Evolutionary conservation across 2,888 invertebrate species (phyloP).

Genomic region (Odontocolon sp.): DNA sequence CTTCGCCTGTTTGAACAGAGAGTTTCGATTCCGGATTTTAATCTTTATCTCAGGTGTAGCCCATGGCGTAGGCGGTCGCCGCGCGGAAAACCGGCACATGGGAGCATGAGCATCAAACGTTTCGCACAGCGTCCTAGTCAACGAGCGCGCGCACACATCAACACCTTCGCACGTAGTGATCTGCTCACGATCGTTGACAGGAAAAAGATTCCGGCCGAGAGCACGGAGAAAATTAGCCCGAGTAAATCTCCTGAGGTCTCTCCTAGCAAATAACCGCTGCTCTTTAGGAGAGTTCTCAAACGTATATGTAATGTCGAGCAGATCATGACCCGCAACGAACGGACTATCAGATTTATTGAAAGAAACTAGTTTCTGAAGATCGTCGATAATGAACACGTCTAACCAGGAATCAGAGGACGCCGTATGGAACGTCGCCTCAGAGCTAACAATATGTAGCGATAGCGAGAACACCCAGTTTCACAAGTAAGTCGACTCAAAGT

Average conservation of each 20-base stretch:
- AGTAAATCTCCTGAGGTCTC: neutral
- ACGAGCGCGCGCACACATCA: neutral
- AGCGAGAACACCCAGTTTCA: neutral
- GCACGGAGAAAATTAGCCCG: neutral
- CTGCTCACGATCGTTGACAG: neutral
- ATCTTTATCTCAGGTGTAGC: neutral
- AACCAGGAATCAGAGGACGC: neutral
- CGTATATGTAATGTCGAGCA: neutral
- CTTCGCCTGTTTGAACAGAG: neutral
- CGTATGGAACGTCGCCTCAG: neutral
- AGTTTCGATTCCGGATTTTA: neutral
- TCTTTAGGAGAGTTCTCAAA: neutral
- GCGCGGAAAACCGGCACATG: neutral
- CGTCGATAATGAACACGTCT: neutral
- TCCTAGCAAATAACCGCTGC: too few species aligned
- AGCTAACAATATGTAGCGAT: neutral
- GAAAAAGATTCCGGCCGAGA: neutral
- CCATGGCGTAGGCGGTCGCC: neutral
- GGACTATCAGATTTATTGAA: neutral
- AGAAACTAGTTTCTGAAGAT: neutral
- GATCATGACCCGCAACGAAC: constrained; percentile 28
- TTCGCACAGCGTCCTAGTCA: neutral
- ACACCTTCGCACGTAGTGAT: neutral
- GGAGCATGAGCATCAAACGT: neutral
- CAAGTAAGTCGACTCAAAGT: neutral